Conservation (phyloP, 2,888 invertebrate genomes). For the Sclerodermus sp. region DNA sequence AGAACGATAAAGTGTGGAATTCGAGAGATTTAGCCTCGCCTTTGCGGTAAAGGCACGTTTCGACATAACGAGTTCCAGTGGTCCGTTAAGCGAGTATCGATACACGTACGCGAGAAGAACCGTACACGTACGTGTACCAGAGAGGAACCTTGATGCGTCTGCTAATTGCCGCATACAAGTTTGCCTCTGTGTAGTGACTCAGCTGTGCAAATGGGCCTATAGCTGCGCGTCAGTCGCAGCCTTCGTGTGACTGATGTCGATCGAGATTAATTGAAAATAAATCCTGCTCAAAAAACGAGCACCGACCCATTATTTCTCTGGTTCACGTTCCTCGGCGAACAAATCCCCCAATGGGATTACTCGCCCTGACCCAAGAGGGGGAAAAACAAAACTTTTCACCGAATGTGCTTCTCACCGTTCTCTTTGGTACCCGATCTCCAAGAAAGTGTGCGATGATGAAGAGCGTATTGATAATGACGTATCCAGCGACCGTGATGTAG, state of each 20-base stretch:
- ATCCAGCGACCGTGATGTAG: conserved; percentile 69
- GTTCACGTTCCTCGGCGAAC: too few relatives aligned
- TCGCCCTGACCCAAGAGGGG: too few relatives aligned
- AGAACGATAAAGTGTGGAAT: too few relatives aligned
- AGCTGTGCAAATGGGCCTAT: conserved; percentile 42
- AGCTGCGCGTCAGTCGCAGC: conserved; percentile 5
- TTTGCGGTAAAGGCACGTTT: too few relatives aligned
- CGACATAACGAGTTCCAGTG: too few relatives aligned
- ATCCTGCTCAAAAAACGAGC: too few relatives aligned
- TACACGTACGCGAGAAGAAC: too few relatives aligned
- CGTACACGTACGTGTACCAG: conserved; percentile 25
- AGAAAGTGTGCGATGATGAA: conserved; percentile 65
- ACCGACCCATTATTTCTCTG: too few relatives aligned
- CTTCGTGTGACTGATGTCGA: neutral
- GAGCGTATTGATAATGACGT: conserved; percentile 67
- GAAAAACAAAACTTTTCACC: too few relatives aligned
- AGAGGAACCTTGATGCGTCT: conserved; percentile 40
- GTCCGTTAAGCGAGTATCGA: too few relatives aligned
- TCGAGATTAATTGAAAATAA: neutral
- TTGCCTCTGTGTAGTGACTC: conserved; percentile 33
- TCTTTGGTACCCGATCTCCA: conserved; percentile 67
- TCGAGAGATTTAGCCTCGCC: too few relatives aligned
- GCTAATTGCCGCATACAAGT: conserved; percentile 38
- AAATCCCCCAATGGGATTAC: too few relatives aligned
- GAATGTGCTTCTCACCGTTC: conserved; percentile 56